Base-by-base conservation (phyloP, 2,888 invertebrate species). In the Dendrolimus pini region DNA sequence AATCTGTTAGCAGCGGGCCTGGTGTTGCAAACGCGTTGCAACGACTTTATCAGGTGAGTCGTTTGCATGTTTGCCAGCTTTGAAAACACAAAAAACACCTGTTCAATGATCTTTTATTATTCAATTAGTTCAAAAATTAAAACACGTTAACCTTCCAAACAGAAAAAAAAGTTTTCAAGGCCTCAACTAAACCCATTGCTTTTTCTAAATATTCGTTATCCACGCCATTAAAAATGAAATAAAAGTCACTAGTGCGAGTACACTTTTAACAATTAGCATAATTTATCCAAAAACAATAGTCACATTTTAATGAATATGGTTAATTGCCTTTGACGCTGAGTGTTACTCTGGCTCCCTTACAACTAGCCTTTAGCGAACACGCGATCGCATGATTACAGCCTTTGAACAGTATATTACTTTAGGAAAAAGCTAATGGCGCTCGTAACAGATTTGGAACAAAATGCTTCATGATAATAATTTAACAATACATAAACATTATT, bases 401-500 rank as follows among this genome's bases (percentile, higher is more conserved):
- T 59, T 54, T 61, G 58, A 65, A 63, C 67, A 64, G 62, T 47
- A 47, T 47, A 47, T 47, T 47, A 47, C 47, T 47, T 47, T 47
- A 12, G 47, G 47, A 47, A 47, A 70, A 74, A 64, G 62, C 67
- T 72, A 76, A 76, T 75, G 74, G 74, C 41, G 61, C 61, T 61
- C 64, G 65, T 75, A 75, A 77, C 75, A 74, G 74, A 71, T 75
- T 76, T 69, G 64, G 69, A 71, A 72, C 71, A 71, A 73, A 75
- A 72, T 71, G 62, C 64, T 58, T 62, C 59, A 60, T 61, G 68
- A 66, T 69, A 63, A 56, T 57, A 65, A 66, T 68, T 65, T 56
- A 58, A 56, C 42, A 53, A 41, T 61, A 18, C 53, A 54, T 59
- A 56, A 57, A 59, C 42, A 53, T 13, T 42, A 13, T 12, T 47